Evolutionary conservation across 2,888 invertebrate genomes (phyloP), one percentile per base, ranked within the genome.

Genomic region (Linnaemya tessellans): DNA sequence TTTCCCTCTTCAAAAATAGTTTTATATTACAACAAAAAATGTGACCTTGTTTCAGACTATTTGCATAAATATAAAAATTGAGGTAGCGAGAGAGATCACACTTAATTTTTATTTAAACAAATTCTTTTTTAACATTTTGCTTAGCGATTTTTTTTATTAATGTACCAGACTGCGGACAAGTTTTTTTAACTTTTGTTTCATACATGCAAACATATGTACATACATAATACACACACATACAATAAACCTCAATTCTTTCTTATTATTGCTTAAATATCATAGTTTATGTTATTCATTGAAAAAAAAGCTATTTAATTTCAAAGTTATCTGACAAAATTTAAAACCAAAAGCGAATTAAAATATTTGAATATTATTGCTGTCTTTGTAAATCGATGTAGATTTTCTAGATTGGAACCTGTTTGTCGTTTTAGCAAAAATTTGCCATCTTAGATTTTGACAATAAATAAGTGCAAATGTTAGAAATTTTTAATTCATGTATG

Each of bases 41-140:
- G n/a, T 58, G 65, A 73, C 71, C 71, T 80, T 80, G 46, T 73
- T 73, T 71, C 49, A 73, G 51, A 20, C 13, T 20, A 56, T 71
- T 80, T 80, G 64, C 64, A 71, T 71, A 80, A 65, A 49, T 58
- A 65, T 38, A 73, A 58, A 56, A 64, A n/a, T 54, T 65, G 49
- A 54, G 8, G 22, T 22, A 60, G 49, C 35, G 38, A 60, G 30
- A 49, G 38, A 60, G 30, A 58, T 30, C n/a, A 9, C 13, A 25
- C 58, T 49, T 35, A 54, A 56, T 30, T 46, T 77, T 58, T 73
- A n/a, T 46, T 58, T 75, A 20, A 58, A 77, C 8, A 41, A 58
- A 77, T 77, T 35, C 18, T 67, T 46, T 46, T 58, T 65, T 54
- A 64, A 43, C 0, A 10, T 38, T 46, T 78, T 49, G n/a, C 46